Evolutionary conservation across 2,797 vertebrate genomes (phyloP).

Genomic region (Sternarchorhynchus goeldii): DNA sequence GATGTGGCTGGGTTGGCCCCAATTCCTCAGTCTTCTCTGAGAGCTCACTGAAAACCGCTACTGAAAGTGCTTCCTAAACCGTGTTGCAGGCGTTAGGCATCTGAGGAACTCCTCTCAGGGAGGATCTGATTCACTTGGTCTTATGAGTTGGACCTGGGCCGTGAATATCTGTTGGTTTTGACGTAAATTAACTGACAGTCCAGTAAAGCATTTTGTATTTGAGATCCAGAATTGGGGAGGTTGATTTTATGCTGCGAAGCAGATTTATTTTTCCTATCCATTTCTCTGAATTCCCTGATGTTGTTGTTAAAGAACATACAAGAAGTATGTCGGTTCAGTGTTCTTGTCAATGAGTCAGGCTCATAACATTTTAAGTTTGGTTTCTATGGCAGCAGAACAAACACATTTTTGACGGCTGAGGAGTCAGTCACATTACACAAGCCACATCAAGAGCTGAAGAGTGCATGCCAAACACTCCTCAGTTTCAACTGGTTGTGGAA

Average conservation of each 20-base stretch:
- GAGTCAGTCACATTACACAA: slow-evolving; percentile 13
- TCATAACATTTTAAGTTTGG: slow-evolving; percentile 13
- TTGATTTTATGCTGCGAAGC: no score
- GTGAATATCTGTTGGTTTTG: no score
- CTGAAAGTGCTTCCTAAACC: no score
- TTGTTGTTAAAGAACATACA: slow-evolving; percentile 11
- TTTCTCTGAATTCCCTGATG: background rate
- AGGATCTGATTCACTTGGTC: no score
- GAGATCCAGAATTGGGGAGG: no score
- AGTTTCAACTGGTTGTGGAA: slow-evolving; percentile 24
- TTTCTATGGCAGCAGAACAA: slow-evolving; percentile 46
- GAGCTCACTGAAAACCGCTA: background rate
- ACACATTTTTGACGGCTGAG: slow-evolving; percentile 22
- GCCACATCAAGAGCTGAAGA: slow-evolving; percentile 30
- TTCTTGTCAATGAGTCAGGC: slow-evolving; percentile 13
- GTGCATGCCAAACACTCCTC: slow-evolving; percentile 27
- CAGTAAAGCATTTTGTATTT: no score
- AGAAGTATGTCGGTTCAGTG: slow-evolving; percentile 16
- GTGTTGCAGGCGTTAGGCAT: no score
- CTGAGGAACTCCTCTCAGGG: no score
- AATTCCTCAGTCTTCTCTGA: background rate
- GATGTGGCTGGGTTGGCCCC: background rate
- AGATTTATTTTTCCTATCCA: no score
- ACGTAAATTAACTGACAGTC: no score
- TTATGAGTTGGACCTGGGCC: no score